phyloP scores from a whole-genome alignment of 2,113 vertebrate species.

The Puma concolor region DNA sequence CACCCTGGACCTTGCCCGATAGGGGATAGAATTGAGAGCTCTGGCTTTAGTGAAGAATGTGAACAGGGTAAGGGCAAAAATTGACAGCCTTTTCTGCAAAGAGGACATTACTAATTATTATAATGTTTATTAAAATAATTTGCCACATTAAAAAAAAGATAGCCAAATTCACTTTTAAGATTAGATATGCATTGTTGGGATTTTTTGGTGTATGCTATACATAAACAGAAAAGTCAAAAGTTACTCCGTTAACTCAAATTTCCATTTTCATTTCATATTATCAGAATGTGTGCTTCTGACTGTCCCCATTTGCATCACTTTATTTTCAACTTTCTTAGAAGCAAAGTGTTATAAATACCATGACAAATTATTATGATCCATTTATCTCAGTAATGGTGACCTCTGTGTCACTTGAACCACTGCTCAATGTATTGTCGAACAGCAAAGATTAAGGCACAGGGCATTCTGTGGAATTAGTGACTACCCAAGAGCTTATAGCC shows the following conservation, averaged over 20 bases:
- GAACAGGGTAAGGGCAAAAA: neutral
- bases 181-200: neutral
- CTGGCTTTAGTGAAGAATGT: neutral
- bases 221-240: neutral
- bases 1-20: neutral
- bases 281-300: conserved; percentile 2
- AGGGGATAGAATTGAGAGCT: neutral
- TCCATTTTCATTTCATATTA: conserved; percentile 48
- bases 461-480: conserved; percentile 64
- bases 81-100: neutral
- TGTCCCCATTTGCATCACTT: neutral
- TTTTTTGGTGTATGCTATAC: neutral
- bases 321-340: conserved; percentile 65
- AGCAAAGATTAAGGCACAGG: conserved; percentile 65
- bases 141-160: neutral
- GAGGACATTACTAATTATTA: neutral
- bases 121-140: neutral
- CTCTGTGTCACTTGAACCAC: conserved; percentile 72
- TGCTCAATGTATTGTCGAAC: conserved; percentile 17
- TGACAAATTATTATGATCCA: conserved; percentile 54
- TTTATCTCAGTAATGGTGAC: conserved; percentile 68
- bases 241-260: conserved; percentile 10
- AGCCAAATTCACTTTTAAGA: neutral
- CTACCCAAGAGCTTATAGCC: conserved; percentile 54
- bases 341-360: conserved; percentile 54